Conservation (phyloP, 2,888 invertebrate genomes). For the Perithous albicinctus region DNA sequence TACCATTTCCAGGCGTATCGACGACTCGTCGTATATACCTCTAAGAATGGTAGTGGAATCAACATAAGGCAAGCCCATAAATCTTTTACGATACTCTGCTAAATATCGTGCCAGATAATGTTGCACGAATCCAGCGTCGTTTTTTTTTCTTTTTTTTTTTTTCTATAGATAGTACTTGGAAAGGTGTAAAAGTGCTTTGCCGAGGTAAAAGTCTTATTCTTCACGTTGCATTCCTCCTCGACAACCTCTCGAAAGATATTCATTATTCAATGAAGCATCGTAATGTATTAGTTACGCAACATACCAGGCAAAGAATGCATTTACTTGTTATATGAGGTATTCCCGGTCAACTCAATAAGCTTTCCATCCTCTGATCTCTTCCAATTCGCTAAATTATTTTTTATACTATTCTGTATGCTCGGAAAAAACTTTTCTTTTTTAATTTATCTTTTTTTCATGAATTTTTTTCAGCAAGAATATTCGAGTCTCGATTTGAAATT, state of each 20-base stretch:
- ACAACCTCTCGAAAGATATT: slow-evolving; percentile 16
- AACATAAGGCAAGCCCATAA: not conserved
- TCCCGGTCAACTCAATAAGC: too few species aligned
- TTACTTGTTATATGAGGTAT: too few species aligned
- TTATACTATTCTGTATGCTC: too few species aligned
- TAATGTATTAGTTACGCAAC: slow-evolving; percentile 2
- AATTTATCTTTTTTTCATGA: too few species aligned
- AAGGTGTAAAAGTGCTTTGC: slow-evolving; percentile 9
- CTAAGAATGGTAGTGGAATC: not conserved
- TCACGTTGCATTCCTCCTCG: not conserved
- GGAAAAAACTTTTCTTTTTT: too few species aligned
- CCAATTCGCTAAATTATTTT: too few species aligned
- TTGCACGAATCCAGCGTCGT: not conserved
- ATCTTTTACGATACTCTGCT: slow-evolving; percentile 10
- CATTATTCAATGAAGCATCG: slow-evolving; percentile 6
- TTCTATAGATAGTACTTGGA: not conserved
- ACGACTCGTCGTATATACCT: slow-evolving; percentile 5
- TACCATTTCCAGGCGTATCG: slow-evolving; percentile 32
- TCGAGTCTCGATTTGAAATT: too few species aligned
- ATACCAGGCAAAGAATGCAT: not conserved
- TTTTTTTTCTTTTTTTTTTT: too few species aligned
- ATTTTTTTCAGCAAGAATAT: too few species aligned
- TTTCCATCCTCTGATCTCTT: too few species aligned
- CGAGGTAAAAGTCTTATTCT: slow-evolving; percentile 22
- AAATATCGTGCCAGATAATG: not conserved